Base-by-base conservation (phyloP, 2,888 invertebrate genomes). In the Mactromeris polynyma region DNA sequence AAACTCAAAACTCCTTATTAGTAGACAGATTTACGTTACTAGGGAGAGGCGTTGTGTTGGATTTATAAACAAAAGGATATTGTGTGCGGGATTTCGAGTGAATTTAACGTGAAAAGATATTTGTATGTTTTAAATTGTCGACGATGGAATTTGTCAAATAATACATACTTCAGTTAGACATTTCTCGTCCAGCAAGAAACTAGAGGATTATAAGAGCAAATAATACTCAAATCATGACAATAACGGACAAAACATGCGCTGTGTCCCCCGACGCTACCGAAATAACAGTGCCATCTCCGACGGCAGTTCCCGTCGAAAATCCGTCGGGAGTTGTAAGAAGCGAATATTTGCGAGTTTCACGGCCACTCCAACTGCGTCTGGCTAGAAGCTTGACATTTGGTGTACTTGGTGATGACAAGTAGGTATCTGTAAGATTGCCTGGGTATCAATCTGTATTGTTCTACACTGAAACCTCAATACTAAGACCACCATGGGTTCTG, bases 371-470 rank as follows among this genome's bases (percentile, higher is more conserved):
- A 36, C 58, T 90, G 19, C 73, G 85, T 26, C 73, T 90, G 11
- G 88, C 90, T 2, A 21, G 90, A 51, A 90, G 91, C 81, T 36
- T 89, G n/a, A 91, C 91, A 0, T 91, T 91, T 77, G 91, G 91
- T 7, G 87, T 91, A 17, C 80, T 91, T 21, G 91, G 91, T 58
- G 91, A 91, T 42, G 87, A 91, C 64, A 91, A 85, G 91, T 91
- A 84, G 73, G 46, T 69, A 73, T 40, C 40, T 33, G 9, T 58
- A 26, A 4, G 46, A 46, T 14, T 17, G n/a, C 3, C 17, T 46
- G 46, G 46, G 46, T 46, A 17, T 46, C 11, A 46, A 2, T 46
- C 14, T 14, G 2, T 46, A 46, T 17, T 46, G 11, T 17, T 46
- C 3, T 46, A 11, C 46, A 9, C 14, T 46, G 17, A 46, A 46